Conservation (phyloP, 2,797 vertebrate genomes). For the Xenops minutus region DNA sequence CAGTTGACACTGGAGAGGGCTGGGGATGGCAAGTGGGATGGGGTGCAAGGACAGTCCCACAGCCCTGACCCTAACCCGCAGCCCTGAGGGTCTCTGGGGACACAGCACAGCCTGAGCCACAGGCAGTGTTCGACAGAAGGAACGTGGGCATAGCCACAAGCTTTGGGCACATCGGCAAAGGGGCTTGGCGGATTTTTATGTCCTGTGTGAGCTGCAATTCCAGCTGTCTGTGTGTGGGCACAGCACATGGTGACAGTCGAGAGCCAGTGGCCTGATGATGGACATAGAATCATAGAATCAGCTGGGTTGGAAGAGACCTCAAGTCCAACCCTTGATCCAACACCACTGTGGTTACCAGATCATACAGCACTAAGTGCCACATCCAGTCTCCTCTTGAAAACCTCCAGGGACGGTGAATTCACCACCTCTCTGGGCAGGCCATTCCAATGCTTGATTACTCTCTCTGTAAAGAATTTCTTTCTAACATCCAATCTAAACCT, state of each 20-base stretch:
- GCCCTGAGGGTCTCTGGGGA: accelerated
- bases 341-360: no score
- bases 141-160: accelerated
- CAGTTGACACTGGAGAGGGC: neutral
- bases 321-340: no score
- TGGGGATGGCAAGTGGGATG: accelerated
- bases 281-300: neutral
- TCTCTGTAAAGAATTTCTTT: no score
- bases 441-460: no score
- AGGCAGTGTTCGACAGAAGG: neutral
- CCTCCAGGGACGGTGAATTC: no score
- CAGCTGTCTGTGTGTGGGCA: neutral
- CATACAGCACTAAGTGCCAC: no score
- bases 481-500: no score
- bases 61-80: accelerated
- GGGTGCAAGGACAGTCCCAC: neutral
- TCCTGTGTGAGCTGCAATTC: neutral
- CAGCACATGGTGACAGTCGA: accelerated
- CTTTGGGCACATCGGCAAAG: accelerated
- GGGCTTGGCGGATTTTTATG: neutral
- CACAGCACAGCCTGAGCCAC: neutral
- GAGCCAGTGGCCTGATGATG: neutral
- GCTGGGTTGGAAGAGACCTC: no score
- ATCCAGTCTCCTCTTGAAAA: no score
- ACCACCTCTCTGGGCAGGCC: no score